These are phyloP conservation scores for Amphimedon queenslandica DNA, from an alignment of 37 sponge, comb jelly and placozoan species.

Conservation along the genomic window DNA sequence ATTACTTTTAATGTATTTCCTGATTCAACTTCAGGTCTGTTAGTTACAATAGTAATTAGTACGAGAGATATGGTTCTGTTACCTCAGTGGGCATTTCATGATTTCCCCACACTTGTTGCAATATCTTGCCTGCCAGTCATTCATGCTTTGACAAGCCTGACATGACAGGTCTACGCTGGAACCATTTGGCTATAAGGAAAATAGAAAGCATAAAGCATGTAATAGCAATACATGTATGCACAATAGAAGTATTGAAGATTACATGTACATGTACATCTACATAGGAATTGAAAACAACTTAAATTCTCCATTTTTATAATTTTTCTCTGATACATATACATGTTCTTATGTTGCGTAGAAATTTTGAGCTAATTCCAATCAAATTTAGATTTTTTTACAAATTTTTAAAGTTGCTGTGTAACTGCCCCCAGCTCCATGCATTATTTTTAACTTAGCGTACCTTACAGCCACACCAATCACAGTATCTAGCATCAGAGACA, in stretches of 20 bases:
- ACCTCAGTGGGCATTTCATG: slow-evolving; percentile 46
- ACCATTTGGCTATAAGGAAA: slow-evolving; percentile 30
- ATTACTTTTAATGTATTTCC: slow-evolving; percentile 36
- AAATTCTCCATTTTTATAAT: no score
- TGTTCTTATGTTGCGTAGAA: no score
- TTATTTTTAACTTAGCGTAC: slow-evolving; percentile 20
- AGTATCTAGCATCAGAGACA: slow-evolving; percentile 77
- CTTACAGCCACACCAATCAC: slow-evolving; percentile 86
- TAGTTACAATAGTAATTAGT: not conserved
- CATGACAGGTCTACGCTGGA: slow-evolving; percentile 41
- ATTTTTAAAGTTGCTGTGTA: no score
- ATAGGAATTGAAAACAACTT: not conserved
- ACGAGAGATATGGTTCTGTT: no score
- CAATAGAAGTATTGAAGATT: no score
- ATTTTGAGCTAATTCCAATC: no score
- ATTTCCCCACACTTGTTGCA: slow-evolving; percentile 40
- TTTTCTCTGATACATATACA: no score
- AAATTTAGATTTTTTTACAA: no score
- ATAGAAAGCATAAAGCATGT: no score
- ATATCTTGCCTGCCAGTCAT: slow-evolving; percentile 46
- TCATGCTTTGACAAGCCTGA: slow-evolving; percentile 25
- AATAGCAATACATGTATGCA: not conserved
- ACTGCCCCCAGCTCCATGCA: not conserved
- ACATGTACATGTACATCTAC: no score
- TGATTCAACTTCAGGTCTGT: slow-evolving; percentile 27